Conservation (phyloP, 2,797 vertebrate genomes). For the Parauchenoglanis punctatus region DNA sequence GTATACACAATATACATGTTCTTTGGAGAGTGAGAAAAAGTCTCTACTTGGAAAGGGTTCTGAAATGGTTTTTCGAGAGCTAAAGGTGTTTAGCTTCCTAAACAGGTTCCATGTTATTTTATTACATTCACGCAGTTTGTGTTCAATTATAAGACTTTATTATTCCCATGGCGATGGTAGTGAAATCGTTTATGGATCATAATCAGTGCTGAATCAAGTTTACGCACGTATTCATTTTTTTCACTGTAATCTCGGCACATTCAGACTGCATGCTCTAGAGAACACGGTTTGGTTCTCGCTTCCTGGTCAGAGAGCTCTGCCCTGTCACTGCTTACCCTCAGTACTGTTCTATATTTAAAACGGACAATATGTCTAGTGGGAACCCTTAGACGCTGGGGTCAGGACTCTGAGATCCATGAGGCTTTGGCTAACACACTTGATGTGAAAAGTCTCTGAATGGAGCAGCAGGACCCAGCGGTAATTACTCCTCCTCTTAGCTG, state of each 20-base stretch:
- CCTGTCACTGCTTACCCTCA: neutral
- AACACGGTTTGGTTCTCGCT: neutral
- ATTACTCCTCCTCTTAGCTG: conserved; percentile 5
- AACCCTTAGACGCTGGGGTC: neutral
- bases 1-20: neutral
- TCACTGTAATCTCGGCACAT: too few species aligned
- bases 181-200: neutral
- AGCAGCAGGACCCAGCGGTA: neutral
- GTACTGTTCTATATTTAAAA: conserved; percentile 22
- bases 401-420: neutral
- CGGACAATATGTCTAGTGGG: neutral
- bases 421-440: conserved; percentile 6
- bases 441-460: conserved; percentile 1
- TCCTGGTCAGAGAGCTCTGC: neutral
- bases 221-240: neutral
- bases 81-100: neutral
- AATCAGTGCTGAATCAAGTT: neutral
- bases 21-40: neutral
- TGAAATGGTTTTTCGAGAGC: neutral
- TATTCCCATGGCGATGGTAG: neutral
- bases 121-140: neutral
- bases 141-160: neutral
- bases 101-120: neutral
- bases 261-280: neutral
- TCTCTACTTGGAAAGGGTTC: neutral